Base-by-base conservation (phyloP, 1,140 invertebrate genomes). In the Matsumurasca onukii region DNA sequence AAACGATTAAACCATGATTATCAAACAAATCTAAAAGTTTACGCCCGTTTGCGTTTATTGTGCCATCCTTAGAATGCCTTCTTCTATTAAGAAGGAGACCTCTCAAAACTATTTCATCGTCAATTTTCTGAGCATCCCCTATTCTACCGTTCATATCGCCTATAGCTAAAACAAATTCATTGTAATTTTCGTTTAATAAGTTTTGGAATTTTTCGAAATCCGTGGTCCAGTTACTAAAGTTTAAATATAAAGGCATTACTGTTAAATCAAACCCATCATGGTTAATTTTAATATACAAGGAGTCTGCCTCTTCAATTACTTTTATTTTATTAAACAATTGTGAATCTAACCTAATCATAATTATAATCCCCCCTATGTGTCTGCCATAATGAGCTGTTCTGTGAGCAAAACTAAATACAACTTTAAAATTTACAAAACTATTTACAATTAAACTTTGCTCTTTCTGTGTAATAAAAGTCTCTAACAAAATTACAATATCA, bases 401-500 rank as follows among this genome's bases (percentile, higher is more conserved):
- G n/a, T 5, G 5, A 5, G 25, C 29, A 61, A 13, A 12, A 9
- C 5, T 29, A 61, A 27, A 61, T 27, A 12, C 3, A 5, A 61
- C 5, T 3, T 27, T 61, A 61, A 61, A 61, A 61, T 24, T 27
- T 13, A 3, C 2, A 25, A 31, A 29, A 9, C 30, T 61, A 27
- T 12, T 3, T 15, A 3, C 2, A 12, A 61, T 20, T 3, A 9
- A 61, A 5, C n/a, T 15, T 27, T 61, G 25, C 25, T 61, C 57
- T 3, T 12, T 3, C 29, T 61, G 24, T 5, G 57, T 27, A 25
- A 27, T 61, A 31, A 61, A 27, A 25, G 57, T 61, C 24, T 61
- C 29, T 27, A 61, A 31, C 57, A 61, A 61, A 3, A 61, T 27
- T 25, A 61, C 20, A 27, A 61, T 27, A 61, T 61, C 57, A 61